Evolutionary conservation across 2,888 invertebrate genomes (phyloP).

Genomic region (Oscheius sp.): DNA sequence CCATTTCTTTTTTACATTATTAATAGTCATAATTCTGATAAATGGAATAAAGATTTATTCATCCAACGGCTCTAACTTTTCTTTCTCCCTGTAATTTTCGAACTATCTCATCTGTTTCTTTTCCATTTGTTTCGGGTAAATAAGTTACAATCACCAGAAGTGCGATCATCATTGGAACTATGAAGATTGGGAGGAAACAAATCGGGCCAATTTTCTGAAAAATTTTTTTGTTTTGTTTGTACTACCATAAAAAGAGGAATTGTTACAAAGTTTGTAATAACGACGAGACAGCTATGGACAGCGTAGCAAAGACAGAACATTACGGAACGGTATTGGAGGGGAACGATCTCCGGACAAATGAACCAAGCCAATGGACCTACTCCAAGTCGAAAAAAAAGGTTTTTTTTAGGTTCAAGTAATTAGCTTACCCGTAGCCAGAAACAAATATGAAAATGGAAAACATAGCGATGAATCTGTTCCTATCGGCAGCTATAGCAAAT

Average conservation of each 20-base stretch:
- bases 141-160: slow-evolving; percentile 43
- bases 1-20: too few relatives aligned
- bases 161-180: slow-evolving; percentile 56
- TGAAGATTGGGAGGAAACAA: slow-evolving; percentile 57
- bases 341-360: slow-evolving; percentile 63
- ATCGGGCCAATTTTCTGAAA: slow-evolving; percentile 55
- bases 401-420: not conserved
- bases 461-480: not conserved
- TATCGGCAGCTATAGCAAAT: slow-evolving; percentile 9
- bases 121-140: slow-evolving; percentile 56
- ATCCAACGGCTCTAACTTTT: too few relatives aligned
- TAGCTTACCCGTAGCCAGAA: not conserved
- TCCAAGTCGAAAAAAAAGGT: slow-evolving; percentile 57
- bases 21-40: too few relatives aligned
- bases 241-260: slow-evolving; percentile 54
- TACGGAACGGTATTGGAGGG: slow-evolving; percentile 51
- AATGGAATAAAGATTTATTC: too few relatives aligned
- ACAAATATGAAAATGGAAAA: not conserved
- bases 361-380: slow-evolving; percentile 64
- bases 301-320: slow-evolving; percentile 63
- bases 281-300: slow-evolving; percentile 57
- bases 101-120: slow-evolving; percentile 57
- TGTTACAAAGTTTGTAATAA: slow-evolving; percentile 58
- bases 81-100: slow-evolving; percentile 45
- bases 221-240: not conserved